phyloP scores from a whole-genome alignment of 2,888 invertebrate genomes.

The Limnephilus rhombicus region DNA sequence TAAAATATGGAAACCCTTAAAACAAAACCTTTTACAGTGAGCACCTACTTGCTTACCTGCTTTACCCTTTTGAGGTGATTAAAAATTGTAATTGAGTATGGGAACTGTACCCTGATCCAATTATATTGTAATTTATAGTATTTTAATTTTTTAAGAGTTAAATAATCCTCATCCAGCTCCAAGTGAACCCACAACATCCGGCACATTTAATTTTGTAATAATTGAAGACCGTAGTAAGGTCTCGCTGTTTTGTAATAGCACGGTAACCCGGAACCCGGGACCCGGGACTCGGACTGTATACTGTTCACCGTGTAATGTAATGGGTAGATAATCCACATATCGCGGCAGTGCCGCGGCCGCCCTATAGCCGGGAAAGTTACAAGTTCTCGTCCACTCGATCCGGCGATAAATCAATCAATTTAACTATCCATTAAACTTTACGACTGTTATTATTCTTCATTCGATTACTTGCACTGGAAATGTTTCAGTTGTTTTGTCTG shows the following conservation, averaged over 20 bases:
- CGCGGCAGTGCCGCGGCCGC: conserved; percentile 3
- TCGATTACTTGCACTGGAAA: conserved; percentile 50
- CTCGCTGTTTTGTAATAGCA: conserved; percentile 13
- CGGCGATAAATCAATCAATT: conserved; percentile 52
- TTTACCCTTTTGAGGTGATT: not conserved
- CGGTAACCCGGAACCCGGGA: not conserved
- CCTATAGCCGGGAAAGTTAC: conserved; percentile 44
- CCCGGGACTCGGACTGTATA: not conserved
- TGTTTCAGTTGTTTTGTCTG: conserved; percentile 9
- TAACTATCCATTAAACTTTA: conserved; percentile 55
- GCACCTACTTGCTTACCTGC: not conserved
- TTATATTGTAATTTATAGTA: not conserved
- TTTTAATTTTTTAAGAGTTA: not conserved
- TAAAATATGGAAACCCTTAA: not conserved
- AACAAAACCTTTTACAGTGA: too few species aligned
- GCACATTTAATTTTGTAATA: not conserved
- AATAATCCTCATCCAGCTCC: not conserved
- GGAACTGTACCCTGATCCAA: not conserved
- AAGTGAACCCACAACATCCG: not conserved
- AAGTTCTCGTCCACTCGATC: conserved; percentile 28
- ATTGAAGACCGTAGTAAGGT: not conserved
- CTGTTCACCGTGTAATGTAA: not conserved
- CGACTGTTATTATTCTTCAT: conserved; percentile 54
- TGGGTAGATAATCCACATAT: not conserved
- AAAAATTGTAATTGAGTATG: not conserved